Evolutionary conservation across 2,113 vertebrate genomes (phyloP).

Genomic region (Phrynosoma platyrhinos): DNA sequence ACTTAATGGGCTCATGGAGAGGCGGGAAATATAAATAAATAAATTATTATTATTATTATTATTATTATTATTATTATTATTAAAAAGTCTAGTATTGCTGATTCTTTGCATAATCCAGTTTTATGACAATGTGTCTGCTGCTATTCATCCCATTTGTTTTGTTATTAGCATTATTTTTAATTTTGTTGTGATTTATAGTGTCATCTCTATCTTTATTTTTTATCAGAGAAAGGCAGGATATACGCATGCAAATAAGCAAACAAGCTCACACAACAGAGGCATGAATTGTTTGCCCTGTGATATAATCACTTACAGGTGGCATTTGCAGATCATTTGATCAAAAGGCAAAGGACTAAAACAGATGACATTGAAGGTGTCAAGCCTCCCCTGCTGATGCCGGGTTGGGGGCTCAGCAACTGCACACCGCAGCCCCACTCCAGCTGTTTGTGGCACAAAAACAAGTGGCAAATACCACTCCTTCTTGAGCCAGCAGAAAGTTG

Average conservation of each 20-base stretch:
- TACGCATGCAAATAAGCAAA: not conserved
- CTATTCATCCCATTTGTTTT: not conserved
- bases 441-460: too few species aligned
- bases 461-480: too few species aligned
- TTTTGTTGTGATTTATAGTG: not conserved
- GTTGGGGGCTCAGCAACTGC: too few species aligned
- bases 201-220: not conserved
- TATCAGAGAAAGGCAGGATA: not conserved
- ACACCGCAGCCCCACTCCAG: too few species aligned
- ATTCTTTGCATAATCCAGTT: not conserved
- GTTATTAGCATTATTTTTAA: not conserved
- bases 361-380: too few species aligned
- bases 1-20: not conserved
- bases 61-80: too few species aligned
- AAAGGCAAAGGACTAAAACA: not conserved
- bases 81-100: not conserved
- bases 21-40: too few species aligned
- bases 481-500: too few species aligned
- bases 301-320: not conserved
- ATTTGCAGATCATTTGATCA: not conserved
- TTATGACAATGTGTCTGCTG: not conserved
- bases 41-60: too few species aligned
- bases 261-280: not conserved
- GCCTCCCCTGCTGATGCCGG: too few species aligned
- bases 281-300: not conserved